Evolutionary conservation across 53 echinoderm and acorn worm species (phyloP), one percentile per base, ranked within the genome.

Genomic region (Antedon mediterranea): DNA sequence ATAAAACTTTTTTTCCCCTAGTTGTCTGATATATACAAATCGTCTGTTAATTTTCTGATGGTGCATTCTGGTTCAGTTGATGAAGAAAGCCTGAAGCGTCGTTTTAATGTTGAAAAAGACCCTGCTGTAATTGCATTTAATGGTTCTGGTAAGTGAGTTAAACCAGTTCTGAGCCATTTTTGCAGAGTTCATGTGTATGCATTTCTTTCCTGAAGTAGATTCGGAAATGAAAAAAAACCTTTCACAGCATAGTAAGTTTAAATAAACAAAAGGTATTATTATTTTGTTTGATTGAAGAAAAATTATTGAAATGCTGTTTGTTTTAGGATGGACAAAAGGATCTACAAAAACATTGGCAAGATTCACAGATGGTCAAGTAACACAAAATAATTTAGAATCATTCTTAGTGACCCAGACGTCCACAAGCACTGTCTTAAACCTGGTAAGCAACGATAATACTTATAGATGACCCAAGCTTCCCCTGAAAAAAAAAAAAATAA

Each of bases 51-150:
- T 27, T 37, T 82, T 11, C 85, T 90, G 30, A 70, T 87, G 32
- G 87, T 90, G 37, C 87, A 87, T 73, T 79, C 90, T 4, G 76
- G 72, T 0, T 84, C 87, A 27, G 43, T 29, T 8, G 34, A 85
- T 30, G 75, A 73, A 72, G 71, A 34, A 4, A 43, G 72, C 43
- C 71, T 90, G 0, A 30, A 78, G 79, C 43, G 31, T 28, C 75
- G 81, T 73, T 90, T 88, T 29, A 34, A 44, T 18, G 33, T 90
- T 44, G 30, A n/a, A 34, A 43, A 75, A 30, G 57, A 82, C n/a
- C 90, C 90, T 29, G 71, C 87, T 0, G 75, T 90, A 13, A 26
- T 90, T n/a, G 74, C 80, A 32, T 14, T 85, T 32, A 77, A 85
- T 30, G 72, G 71, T 26, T 72, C 79, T 74, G 90, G 90, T 90